phyloP scores from a whole-genome alignment of 2,888 invertebrate species.

The Maniola hyperantus region DNA sequence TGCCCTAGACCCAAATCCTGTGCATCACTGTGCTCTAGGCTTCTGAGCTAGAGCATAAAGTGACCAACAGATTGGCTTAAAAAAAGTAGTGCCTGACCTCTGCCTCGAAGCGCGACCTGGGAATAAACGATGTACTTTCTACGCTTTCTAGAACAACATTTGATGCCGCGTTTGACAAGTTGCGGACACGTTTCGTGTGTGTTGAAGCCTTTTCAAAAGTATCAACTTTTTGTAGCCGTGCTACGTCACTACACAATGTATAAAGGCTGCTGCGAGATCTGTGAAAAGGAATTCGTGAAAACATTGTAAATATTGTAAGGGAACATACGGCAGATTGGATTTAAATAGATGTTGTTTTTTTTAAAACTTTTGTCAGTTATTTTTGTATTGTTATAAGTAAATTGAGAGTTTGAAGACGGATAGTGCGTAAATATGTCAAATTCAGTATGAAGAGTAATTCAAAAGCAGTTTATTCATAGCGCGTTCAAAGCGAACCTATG shows the following conservation, averaged over 20 bases:
- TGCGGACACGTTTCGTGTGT: not conserved
- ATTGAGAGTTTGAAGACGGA: not conserved
- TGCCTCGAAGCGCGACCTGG: no score
- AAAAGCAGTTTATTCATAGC: no score
- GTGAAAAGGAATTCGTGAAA: slow-evolving; percentile 5
- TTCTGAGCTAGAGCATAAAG: no score
- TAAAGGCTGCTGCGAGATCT: slow-evolving; percentile 16
- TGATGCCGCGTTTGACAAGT: not conserved
- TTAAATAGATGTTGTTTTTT: slow-evolving; percentile 13
- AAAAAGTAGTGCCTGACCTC: no score
- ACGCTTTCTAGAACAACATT: not conserved
- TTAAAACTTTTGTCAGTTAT: not conserved
- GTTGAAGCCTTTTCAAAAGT: slow-evolving; percentile 1
- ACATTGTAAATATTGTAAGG: slow-evolving; percentile 10
- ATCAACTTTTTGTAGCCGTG: slow-evolving; percentile 14
- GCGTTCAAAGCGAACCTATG: no score
- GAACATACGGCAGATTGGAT: slow-evolving; percentile 3
- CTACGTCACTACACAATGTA: slow-evolving; percentile 16
- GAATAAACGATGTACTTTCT: no score
- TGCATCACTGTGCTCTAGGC: no score
- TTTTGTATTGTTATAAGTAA: not conserved
- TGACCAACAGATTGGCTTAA: no score
- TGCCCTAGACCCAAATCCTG: no score
- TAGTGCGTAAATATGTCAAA: not conserved
- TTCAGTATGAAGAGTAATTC: no score